A percentile compares a stretch with the other conserved stretches of the same genome.
Conservation (phyloP, 2,113 vertebrate genomes). For the Thryonomys swinderianus region DNA sequence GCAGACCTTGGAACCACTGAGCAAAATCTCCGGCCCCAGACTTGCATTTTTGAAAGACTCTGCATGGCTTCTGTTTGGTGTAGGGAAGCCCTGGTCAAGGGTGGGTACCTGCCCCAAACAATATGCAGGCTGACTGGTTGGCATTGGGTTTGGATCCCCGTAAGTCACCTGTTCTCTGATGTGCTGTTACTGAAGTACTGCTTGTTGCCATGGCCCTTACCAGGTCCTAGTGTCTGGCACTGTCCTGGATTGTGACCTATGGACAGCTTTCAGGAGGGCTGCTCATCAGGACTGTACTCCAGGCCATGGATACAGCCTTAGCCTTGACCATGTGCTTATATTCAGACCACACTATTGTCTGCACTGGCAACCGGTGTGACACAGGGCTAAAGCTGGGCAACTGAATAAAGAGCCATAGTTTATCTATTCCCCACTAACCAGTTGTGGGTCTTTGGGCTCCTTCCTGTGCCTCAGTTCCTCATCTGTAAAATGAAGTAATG, state of each 20-base stretch:
- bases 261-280: neutral
- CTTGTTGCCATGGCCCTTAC: no score
- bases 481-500: neutral
- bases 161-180: fast-evolving
- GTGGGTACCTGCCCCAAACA: neutral
- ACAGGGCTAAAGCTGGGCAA: neutral
- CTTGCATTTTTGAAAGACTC: neutral
- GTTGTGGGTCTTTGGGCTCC: neutral
- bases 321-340: fast-evolving
- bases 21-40: no score
- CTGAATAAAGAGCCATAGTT: neutral
- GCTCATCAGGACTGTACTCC: neutral
- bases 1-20: no score
- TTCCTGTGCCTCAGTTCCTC: neutral
- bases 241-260: neutral
- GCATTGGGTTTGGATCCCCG: neutral
- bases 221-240: neutral
- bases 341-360: neutral
- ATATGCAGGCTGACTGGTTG: neutral
- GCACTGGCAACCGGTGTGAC: neutral
- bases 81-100: neutral
- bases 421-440: neutral
- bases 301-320: neutral
- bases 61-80: neutral
- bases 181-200: neutral